phyloP scores from a whole-genome alignment of 2,797 vertebrate species.

The Poecilia gillii region DNA sequence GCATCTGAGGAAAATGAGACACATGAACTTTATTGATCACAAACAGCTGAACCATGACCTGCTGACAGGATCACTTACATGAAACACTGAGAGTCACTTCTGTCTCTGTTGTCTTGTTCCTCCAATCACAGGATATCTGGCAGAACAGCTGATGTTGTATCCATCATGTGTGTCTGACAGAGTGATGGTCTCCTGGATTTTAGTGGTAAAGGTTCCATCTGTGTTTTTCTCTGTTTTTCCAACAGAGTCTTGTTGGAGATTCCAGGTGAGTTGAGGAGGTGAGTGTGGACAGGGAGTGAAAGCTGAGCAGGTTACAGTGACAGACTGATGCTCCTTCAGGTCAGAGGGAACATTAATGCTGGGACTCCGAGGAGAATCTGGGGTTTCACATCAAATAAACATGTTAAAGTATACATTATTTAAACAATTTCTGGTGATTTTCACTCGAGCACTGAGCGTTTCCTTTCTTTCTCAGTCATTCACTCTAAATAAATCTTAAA shows the following conservation, averaged over 20 bases:
- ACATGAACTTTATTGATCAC: too few relatives aligned
- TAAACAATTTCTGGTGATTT: neutral
- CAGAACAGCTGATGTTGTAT: conserved; percentile 50
- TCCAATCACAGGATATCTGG: neutral
- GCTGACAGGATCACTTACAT: too few relatives aligned
- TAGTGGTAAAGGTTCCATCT: neutral
- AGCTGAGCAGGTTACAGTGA: conserved; percentile 65
- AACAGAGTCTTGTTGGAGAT: conserved; percentile 1
- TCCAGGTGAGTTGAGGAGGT: conserved; percentile 68
- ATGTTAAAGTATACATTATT: neutral
- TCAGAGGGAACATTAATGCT: neutral
- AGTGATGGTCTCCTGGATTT: conserved; percentile 32
- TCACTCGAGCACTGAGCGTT: neutral
- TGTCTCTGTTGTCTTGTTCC: too few relatives aligned
- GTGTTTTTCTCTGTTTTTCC: too few relatives aligned
- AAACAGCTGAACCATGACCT: too few relatives aligned
- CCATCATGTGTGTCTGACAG: conserved; percentile 53
- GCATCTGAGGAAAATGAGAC: too few relatives aligned
- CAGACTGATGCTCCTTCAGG: conserved; percentile 24
- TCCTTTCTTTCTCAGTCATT: conserved; percentile 16
- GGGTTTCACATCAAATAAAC: neutral
- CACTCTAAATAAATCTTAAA: neutral
- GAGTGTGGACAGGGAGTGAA: conserved; percentile 56
- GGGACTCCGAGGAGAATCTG: conserved; percentile 17
- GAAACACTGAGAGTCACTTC: too few relatives aligned